phyloP scores from a whole-genome alignment of 2,888 invertebrate species.

The Laspeyria flexula region DNA sequence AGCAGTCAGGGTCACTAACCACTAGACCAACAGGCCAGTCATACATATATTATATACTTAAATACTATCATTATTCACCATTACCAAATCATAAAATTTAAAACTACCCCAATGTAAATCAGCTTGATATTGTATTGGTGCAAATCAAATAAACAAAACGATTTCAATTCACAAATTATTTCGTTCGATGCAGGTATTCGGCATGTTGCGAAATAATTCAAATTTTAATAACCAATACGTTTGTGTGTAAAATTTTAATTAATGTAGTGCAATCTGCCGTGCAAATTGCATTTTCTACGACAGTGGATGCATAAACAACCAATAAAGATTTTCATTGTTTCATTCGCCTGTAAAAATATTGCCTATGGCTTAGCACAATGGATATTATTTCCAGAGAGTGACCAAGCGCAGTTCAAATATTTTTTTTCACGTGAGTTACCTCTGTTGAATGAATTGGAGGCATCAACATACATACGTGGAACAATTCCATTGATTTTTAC shows the following conservation, averaged over 20 bases:
- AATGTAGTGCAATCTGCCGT: constrained; percentile 41
- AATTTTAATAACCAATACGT: not conserved
- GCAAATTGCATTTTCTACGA: constrained; percentile 48
- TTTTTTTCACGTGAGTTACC: constrained; percentile 47
- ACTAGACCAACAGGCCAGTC: no score
- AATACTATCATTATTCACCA: no score
- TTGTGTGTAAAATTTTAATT: constrained; percentile 27
- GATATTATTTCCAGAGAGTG: constrained; percentile 53
- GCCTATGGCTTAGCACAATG: constrained; percentile 56
- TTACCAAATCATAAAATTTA: no score
- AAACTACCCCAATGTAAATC: no score
- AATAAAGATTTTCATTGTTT: constrained; percentile 55
- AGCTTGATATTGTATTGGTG: not conserved
- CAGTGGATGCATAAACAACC: constrained; percentile 48
- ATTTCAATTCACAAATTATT: constrained; percentile 2
- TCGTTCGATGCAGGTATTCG: not conserved
- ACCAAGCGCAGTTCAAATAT: constrained; percentile 37
- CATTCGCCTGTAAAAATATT: constrained; percentile 58
- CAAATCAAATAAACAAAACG: not conserved
- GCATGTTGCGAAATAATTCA: constrained; percentile 10
- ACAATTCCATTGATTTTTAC: constrained; percentile 51
- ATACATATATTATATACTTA: no score
- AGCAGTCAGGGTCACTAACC: no score
- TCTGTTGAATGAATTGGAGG: constrained; percentile 52
- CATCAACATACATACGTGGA: constrained; percentile 38